A percentile compares a stretch with the other conserved stretches of the same genome.
Conservation (phyloP, 2,113 vertebrate genomes). For the Xenopus laevis region DNA sequence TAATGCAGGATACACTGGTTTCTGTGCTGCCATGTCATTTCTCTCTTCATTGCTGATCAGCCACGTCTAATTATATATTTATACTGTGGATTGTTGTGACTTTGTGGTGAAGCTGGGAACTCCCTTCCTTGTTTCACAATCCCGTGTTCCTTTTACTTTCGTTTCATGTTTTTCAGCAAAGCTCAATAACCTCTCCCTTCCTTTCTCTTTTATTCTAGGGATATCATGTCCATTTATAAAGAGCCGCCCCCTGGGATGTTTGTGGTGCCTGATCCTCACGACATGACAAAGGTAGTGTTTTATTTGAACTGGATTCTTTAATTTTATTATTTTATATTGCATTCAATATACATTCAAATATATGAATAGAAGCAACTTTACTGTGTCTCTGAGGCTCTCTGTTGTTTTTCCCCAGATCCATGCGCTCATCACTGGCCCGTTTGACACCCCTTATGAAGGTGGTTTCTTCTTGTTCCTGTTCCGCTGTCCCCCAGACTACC, state of each 20-base stretch:
- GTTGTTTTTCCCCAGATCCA: constrained; percentile 85
- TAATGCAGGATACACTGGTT: too few relatives aligned
- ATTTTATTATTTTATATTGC: too few relatives aligned
- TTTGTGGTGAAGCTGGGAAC: too few relatives aligned
- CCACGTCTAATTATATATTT: too few relatives aligned
- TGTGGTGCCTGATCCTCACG: constrained; percentile 95
- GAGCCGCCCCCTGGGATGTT: constrained; percentile 98
- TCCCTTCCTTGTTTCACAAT: too few relatives aligned
- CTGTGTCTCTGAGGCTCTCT: background rate
- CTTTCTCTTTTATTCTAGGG: constrained; percentile 66
- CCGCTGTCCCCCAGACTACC: constrained; percentile 97
- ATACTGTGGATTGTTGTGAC: too few relatives aligned
- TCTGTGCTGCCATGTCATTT: too few relatives aligned
- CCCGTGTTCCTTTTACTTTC: background rate
- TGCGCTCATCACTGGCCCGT: constrained; percentile 95
- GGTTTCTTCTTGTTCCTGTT: constrained; percentile 99
- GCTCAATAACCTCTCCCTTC: too few relatives aligned
- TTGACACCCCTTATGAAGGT: constrained; percentile 97
- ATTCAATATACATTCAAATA: too few relatives aligned
- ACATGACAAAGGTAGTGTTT: constrained; percentile 95
- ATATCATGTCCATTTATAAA: constrained; percentile 99
- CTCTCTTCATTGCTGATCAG: too few relatives aligned
- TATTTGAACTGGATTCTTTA: too few relatives aligned
- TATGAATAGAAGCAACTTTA: too few relatives aligned
- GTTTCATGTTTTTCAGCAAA: background rate